A percentile compares a stretch with the other conserved stretches of the same genome.
Evolutionary conservation across 2,888 invertebrate genomes (phyloP).

Genomic region (Apamea anceps): DNA sequence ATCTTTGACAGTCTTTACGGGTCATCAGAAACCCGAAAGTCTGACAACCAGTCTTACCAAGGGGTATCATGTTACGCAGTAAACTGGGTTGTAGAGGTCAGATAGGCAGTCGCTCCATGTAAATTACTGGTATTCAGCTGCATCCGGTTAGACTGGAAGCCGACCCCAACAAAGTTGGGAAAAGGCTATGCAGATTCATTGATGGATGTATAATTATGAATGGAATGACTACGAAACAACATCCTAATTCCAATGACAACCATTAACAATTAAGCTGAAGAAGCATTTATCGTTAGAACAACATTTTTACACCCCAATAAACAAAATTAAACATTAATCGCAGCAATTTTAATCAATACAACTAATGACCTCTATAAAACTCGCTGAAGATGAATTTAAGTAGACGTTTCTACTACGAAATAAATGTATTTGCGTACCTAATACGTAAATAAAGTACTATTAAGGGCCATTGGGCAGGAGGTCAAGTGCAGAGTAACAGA

Average conservation of each 20-base stretch:
- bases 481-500: conserved; percentile 60
- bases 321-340: conserved; percentile 38
- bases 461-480: conserved; percentile 48
- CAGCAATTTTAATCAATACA: conserved; percentile 44
- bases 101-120: no score
- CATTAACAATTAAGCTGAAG: neutral
- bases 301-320: conserved; percentile 25
- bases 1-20: no score
- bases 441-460: conserved; percentile 60
- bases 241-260: neutral
- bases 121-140: no score
- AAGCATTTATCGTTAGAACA: conserved; percentile 4
- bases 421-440: conserved; percentile 53
- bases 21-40: no score
- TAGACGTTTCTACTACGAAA: conserved; percentile 41
- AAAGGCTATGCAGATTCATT: no score
- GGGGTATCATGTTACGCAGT: no score
- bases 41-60: no score
- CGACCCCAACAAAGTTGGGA: no score
- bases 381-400: conserved; percentile 29
- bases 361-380: conserved; percentile 29
- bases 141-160: no score
- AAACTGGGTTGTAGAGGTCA: no score
- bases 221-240: neutral
- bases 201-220: neutral